Base-by-base conservation (phyloP, 2,797 vertebrate species). In the Macropodus opercularis region DNA sequence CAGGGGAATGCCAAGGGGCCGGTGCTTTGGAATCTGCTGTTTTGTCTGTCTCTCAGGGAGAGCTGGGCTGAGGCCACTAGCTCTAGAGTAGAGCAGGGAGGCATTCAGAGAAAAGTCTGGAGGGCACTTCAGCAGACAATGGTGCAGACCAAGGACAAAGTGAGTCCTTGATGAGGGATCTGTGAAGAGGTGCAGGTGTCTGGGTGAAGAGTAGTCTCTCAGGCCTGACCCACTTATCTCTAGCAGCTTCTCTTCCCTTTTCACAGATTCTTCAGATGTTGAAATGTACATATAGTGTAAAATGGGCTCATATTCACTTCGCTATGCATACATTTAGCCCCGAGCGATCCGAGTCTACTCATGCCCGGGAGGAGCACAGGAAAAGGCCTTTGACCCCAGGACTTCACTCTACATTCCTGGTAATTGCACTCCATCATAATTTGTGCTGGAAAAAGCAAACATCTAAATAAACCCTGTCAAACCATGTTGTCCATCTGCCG, bases 91-190 rank as follows among this genome's bases (percentile, higher is more conserved):
- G 91, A 89, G 83, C 79, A 81, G 87, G 89, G 90, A 86, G 77
- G 90, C 83, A 91, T 91, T 92, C 85, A 90, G 73, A 79, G 84
- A 58, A 40, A 77, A 80, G 75, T 79, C 73, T 80, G 88, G 87
- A 95, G 92, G 87, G 86, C 89, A 85, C 93, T 92, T 86, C 78
- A 92, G 74, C 71, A 77, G 89, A 95, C 93, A 95, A 94, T 94
- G 89, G 91, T 44, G 74, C 78, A 85, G 89, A 89, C 85, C 74
- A 59, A 73, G 89, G 91, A 93, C 91, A 92, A 87, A 93, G 91
- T 87, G 91, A 94, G 88, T 93, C 90, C 94, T 92, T 93, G 89
- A 95, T 91, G 91, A 90, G 87, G 90, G 84, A 91, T 88, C 85
- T 81, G 69, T 87, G 74, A 85, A 91, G 90, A 92, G 87, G 79